phyloP scores from a whole-genome alignment of 2,888 invertebrate species.

The Volucella zonaria region DNA sequence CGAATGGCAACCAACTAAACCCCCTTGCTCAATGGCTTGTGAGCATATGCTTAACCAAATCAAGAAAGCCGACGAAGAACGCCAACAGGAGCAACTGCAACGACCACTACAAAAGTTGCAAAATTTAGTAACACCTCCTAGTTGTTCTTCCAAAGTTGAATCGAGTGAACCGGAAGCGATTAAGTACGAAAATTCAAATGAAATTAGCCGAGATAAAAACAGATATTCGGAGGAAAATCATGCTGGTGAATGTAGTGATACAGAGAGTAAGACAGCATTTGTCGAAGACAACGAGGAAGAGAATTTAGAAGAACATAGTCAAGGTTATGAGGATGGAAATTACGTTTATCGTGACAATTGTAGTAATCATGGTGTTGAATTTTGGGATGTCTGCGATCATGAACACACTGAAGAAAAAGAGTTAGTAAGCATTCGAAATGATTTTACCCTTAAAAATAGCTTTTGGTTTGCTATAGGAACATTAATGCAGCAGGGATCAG shows the following conservation, averaged over 20 bases:
- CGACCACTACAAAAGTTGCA: constrained; percentile 14
- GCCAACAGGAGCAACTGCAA: constrained; percentile 71
- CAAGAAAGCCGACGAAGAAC: constrained; percentile 63
- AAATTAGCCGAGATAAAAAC: not conserved
- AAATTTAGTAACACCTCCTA: constrained; percentile 32
- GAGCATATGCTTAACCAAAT: constrained; percentile 77
- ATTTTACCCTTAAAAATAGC: constrained; percentile 93
- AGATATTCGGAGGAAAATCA: constrained; percentile 19
- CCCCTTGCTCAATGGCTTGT: constrained; percentile 84
- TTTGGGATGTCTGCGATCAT: constrained; percentile 62
- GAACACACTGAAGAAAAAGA: constrained; percentile 76
- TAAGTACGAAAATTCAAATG: not conserved
- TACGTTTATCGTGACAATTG: constrained; percentile 9
- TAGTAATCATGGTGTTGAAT: not conserved
- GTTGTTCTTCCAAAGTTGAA: constrained; percentile 7
- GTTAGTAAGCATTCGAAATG: constrained; percentile 86
- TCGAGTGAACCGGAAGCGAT: not conserved
- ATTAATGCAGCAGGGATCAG: constrained; percentile 96
- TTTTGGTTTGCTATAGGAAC: constrained; percentile 99
- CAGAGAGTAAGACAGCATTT: constrained; percentile 56
- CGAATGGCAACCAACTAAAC: constrained; percentile 88
- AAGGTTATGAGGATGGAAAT: constrained; percentile 2
- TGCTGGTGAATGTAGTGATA: constrained; percentile 50
- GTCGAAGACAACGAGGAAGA: constrained; percentile 53
- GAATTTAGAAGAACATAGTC: constrained; percentile 15